Percentiles rank a stretch among this genome's conserved stretches.
These are phyloP conservation scores for Bolinopsis microptera DNA, from an alignment of 37 sponge, comb jelly and placozoan species.

Conservation along the genomic window DNA sequence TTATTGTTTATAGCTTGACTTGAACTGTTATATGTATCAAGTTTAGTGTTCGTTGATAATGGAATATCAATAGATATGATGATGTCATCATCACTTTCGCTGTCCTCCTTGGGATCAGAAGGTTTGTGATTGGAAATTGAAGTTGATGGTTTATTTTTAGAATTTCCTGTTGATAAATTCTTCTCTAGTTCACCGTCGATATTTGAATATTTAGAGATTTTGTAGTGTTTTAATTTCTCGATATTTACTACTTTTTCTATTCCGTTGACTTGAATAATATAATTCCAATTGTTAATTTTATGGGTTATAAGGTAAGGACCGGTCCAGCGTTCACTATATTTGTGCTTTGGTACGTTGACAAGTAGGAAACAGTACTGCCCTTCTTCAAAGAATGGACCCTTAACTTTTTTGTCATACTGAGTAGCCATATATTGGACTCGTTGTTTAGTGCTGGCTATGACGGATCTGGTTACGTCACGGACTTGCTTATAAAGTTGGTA, in stretches of 20 bases:
- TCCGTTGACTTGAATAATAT: slow-evolving; percentile 20
- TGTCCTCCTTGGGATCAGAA: not conserved
- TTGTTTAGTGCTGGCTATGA: not conserved
- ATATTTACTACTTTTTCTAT: slow-evolving; percentile 15
- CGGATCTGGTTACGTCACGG: not conserved
- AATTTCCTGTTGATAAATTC: not conserved
- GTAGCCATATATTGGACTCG: not conserved
- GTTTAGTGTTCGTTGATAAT: not conserved
- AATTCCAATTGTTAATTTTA: slow-evolving; percentile 31
- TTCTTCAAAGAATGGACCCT: not conserved
- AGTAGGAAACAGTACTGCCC: slow-evolving; percentile 31
- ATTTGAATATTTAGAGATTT: slow-evolving; percentile 42
- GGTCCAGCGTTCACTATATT: slow-evolving; percentile 6
- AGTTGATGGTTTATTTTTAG: not conserved
- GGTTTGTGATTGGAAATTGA: not conserved
- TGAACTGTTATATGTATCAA: not conserved
- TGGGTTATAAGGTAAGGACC: slow-evolving; percentile 1
- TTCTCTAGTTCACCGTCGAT: too few relatives aligned
- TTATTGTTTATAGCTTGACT: not conserved
- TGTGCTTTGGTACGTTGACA: slow-evolving; percentile 11
- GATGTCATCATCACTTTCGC: not conserved
- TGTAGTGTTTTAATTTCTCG: slow-evolving; percentile 30
- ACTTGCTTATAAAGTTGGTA: not conserved
- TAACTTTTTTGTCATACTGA: slow-evolving; percentile 4
- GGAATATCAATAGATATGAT: not conserved